phyloP scores from a whole-genome alignment of 2,113 vertebrate species.

The Archocentrus centrarchus region DNA sequence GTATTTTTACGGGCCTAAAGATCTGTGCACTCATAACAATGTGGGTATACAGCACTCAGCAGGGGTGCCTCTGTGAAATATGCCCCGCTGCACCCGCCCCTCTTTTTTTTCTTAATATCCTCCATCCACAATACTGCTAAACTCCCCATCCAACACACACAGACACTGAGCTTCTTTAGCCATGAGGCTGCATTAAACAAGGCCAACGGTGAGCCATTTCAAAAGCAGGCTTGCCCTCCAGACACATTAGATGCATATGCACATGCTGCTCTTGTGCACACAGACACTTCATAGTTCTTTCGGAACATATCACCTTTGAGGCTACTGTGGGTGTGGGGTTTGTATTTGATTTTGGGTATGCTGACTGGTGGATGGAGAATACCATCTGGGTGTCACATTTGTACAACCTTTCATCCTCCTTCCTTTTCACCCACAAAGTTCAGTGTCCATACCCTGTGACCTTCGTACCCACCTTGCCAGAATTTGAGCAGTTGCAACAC shows the following conservation, averaged over 20 bases:
- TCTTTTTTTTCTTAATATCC: constrained; percentile 76
- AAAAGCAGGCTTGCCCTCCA: constrained; percentile 73
- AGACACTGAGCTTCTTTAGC: constrained; percentile 67
- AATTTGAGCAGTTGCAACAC: constrained; percentile 36
- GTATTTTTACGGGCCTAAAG: constrained; percentile 91
- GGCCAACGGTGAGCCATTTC: constrained; percentile 87
- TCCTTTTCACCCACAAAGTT: constrained; percentile 82
- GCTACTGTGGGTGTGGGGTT: constrained; percentile 80
- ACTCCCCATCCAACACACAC: constrained; percentile 72
- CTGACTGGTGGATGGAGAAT: constrained; percentile 69
- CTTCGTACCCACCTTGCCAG: constrained; percentile 19
- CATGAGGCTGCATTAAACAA: constrained; percentile 89
- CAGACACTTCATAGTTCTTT: constrained; percentile 84
- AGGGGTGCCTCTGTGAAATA: constrained; percentile 89
- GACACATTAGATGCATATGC: constrained; percentile 80
- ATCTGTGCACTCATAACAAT: constrained; percentile 88
- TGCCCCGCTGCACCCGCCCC: constrained; percentile 85
- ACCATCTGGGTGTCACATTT: constrained; percentile 94
- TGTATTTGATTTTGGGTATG: constrained; percentile 34
- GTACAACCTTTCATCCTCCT: constrained; percentile 78
- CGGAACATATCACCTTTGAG: constrained; percentile 88
- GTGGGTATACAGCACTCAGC: constrained; percentile 89
- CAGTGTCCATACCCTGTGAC: constrained; percentile 86
- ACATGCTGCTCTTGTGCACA: constrained; percentile 48
- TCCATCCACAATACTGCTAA: constrained; percentile 86